Percentiles rank a stretch among this genome's conserved stretches.
Evolutionary conservation across 1,140 invertebrate genomes (phyloP).

Genomic region (Pogonognathellus flavescens): DNA sequence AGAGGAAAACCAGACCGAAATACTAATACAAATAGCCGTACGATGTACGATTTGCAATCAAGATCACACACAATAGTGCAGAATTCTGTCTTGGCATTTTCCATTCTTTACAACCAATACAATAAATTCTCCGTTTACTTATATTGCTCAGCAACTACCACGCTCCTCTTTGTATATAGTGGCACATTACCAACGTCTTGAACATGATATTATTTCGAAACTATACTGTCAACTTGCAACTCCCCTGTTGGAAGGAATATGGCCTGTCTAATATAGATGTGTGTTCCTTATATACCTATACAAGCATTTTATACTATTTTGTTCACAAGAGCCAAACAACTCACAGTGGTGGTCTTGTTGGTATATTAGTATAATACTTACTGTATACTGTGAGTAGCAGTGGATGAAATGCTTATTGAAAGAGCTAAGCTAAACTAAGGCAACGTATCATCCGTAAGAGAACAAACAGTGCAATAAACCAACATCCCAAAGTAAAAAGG

Average conservation of each 20-base stretch:
- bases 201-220: too few relatives aligned
- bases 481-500: conserved; percentile 54
- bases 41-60: conserved; percentile 20
- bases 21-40: conserved; percentile 24
- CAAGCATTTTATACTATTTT: not conserved
- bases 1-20: conserved; percentile 15
- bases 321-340: not conserved
- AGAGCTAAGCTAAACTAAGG: conserved; percentile 37
- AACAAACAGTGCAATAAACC: conserved; percentile 55
- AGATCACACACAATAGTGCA: conserved; percentile 9
- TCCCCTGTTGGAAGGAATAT: too few relatives aligned
- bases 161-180: not conserved
- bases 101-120: not conserved
- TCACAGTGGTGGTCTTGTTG: not conserved
- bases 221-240: too few relatives aligned
- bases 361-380: not conserved
- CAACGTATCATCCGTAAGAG: conserved; percentile 42
- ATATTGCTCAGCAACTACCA: not conserved
- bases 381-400: not conserved
- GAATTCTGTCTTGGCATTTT: conserved; percentile 18
- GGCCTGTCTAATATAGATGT: not conserved
- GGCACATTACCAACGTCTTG: not conserved
- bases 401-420: conserved; percentile 45
- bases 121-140: not conserved
- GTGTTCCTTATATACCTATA: not conserved